Conservation (phyloP, 2,888 invertebrate species). For the Yponomeuta plumbellus region DNA sequence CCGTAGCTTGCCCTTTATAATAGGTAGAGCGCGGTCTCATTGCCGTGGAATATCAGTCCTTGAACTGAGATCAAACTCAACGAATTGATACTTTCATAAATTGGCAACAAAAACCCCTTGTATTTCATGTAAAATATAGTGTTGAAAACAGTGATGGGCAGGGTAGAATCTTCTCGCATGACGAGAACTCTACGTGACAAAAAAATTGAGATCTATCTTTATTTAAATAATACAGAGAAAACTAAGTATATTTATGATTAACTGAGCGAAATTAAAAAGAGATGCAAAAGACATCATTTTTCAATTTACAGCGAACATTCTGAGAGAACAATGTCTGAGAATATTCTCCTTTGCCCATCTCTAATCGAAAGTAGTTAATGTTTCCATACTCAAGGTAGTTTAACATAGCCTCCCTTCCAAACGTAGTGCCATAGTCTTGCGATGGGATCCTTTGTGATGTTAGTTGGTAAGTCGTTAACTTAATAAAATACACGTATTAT, state of each 20-base stretch:
- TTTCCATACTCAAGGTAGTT: background rate
- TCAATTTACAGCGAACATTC: too few relatives aligned
- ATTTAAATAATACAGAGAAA: too few relatives aligned
- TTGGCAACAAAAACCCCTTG: background rate
- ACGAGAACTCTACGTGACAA: too few relatives aligned
- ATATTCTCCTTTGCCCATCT: too few relatives aligned
- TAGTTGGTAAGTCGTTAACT: constrained; percentile 12
- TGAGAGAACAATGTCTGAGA: too few relatives aligned
- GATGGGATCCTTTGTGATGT: constrained; percentile 17
- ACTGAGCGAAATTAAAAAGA: too few relatives aligned
- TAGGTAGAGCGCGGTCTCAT: background rate
- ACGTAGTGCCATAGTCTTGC: constrained; percentile 23
- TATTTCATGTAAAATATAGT: background rate
- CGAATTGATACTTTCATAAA: background rate
- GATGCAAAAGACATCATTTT: too few relatives aligned
- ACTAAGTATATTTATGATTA: too few relatives aligned
- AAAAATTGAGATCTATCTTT: too few relatives aligned
- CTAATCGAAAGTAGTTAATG: too few relatives aligned
- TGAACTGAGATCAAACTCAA: background rate
- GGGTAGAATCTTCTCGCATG: too few relatives aligned
- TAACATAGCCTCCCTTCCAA: background rate
- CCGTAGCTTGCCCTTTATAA: background rate
- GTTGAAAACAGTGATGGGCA: background rate
- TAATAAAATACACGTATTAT: constrained; percentile 1
- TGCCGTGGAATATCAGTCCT: background rate